A percentile compares a stretch with the other conserved stretches of the same genome.
These are phyloP conservation scores for Chionodraco myersi DNA, from an alignment of 2,113 vertebrate species.

Conservation along the genomic window DNA sequence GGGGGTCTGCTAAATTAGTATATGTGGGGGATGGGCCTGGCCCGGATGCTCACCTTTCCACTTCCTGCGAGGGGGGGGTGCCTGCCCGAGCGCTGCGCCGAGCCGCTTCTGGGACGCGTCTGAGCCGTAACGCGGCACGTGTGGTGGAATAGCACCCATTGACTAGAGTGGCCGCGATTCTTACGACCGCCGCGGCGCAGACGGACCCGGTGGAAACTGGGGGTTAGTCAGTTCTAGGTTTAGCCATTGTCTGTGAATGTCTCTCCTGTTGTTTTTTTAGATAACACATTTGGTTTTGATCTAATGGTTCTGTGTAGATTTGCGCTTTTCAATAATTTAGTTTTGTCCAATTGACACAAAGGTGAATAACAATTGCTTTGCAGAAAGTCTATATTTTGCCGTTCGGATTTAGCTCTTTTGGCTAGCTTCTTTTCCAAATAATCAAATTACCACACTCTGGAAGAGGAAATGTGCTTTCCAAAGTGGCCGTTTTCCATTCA, in stretches of 20 bases:
- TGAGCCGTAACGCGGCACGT: too few species aligned
- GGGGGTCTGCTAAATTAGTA: too few species aligned
- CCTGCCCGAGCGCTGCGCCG: too few species aligned
- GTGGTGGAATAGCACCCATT: too few species aligned
- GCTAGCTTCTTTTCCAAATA: not conserved
- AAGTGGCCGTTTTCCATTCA: not conserved
- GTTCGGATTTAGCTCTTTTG: not conserved
- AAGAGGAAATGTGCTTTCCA: constrained; percentile 12
- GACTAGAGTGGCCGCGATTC: too few species aligned
- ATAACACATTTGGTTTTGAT: not conserved
- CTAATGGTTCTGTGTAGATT: not conserved
- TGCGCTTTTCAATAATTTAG: not conserved
- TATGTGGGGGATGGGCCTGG: too few species aligned
- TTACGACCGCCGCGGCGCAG: too few species aligned
- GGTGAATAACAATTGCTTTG: not conserved
- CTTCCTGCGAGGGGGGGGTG: too few species aligned
- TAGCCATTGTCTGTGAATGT: not conserved
- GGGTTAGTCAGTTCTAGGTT: not conserved
- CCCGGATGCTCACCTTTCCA: too few species aligned
- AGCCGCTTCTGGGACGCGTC: too few species aligned
- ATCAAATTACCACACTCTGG: not conserved
- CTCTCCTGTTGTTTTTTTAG: not conserved
- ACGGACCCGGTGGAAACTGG: too few species aligned
- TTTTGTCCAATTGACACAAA: not conserved
- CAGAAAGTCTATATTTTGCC: not conserved